These are phyloP conservation scores for Cheilosia vulpina DNA, from an alignment of 2,888 invertebrate species.

Conservation along the genomic window DNA sequence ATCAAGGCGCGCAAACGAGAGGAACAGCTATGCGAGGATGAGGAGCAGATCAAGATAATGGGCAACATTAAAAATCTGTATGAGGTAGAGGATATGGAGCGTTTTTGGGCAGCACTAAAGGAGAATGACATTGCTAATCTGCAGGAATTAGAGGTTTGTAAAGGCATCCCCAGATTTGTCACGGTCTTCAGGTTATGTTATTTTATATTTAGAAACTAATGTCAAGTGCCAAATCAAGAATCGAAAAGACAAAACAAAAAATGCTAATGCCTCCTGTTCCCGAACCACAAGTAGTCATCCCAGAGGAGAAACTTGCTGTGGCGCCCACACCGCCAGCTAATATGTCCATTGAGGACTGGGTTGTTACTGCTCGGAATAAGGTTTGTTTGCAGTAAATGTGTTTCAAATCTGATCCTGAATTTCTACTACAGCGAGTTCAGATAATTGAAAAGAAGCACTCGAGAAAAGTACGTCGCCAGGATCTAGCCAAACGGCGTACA, in stretches of 20 bases:
- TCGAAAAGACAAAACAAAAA: conserved; percentile 90
- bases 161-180: background rate
- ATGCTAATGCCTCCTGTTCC: conserved; percentile 82
- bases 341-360: conserved; percentile 80
- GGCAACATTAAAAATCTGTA: conserved; percentile 90
- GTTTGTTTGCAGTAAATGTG: conserved; percentile 32
- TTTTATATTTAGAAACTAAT: conserved; percentile 75
- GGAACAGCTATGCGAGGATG: conserved; percentile 94
- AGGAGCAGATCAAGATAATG: conserved; percentile 92
- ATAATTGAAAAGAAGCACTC: conserved; percentile 89
- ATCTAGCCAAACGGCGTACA: conserved; percentile 94
- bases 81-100: conserved; percentile 90
- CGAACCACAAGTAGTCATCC: conserved; percentile 47
- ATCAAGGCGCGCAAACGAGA: conserved; percentile 95
- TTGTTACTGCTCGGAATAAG: conserved; percentile 79
- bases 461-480: conserved; percentile 91
- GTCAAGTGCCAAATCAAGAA: conserved; percentile 75
- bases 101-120: conserved; percentile 89
- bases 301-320: conserved; percentile 77
- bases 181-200: background rate
- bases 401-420: background rate
- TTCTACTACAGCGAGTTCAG: conserved; percentile 86
- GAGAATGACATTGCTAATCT: conserved; percentile 90
- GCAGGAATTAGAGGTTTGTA: conserved; percentile 90
- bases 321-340: conserved; percentile 81